Evolutionary conservation across 2,888 invertebrate species (phyloP), one percentile per base, ranked within the genome.

Genomic region (Pachydiplax longipennis): DNA sequence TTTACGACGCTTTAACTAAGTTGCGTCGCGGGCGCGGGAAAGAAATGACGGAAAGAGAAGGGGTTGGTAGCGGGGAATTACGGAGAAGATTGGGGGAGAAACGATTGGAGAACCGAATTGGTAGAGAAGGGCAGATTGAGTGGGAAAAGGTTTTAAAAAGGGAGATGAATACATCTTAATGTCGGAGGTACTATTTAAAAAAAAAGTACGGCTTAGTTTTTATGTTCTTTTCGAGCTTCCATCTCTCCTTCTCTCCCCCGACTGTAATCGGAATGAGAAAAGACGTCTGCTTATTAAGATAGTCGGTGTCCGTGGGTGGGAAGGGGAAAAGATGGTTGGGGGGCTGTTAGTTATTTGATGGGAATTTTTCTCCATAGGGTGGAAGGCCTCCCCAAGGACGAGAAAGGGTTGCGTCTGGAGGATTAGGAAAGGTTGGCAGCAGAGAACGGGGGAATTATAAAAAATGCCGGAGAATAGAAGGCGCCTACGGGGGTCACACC

Each of bases 261-360:
- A 8, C 22, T 35, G 37, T 87, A 65, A 61, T 87, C 61, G 61
- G 48, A 87, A 87, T 87, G 87, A 61, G 87, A 87, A 87, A 87
- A 37, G 87, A 87, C 87, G 87, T 65, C 61, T 87, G 87, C 40
- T 87, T 61, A 87, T 87, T 87, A 61, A 87, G 87, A 87, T 87
- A 87, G 87, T 87, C 61, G 31, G 87, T 37, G 87, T 87, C 35
- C 35, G 37, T 61, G 40, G 22, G 87, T n/a, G 35, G 15, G 25
- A 12, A 44, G 13, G 83, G 31, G 58, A 0, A 31, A 13, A 53
- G 8, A 48, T n/a, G 65, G 65, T n/a, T 61, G 37, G 18, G 87
- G n/a, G 35, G 83, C 25, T 37, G 48, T 53, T n/a, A 31, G 53
- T 53, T 83, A 83, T 83, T 83, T 58, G 83, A 83, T 83, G 83